A percentile compares a stretch with the other conserved stretches of the same genome.
Evolutionary conservation across 2,888 invertebrate genomes (phyloP).

Genomic region (Cantharis rufa): DNA sequence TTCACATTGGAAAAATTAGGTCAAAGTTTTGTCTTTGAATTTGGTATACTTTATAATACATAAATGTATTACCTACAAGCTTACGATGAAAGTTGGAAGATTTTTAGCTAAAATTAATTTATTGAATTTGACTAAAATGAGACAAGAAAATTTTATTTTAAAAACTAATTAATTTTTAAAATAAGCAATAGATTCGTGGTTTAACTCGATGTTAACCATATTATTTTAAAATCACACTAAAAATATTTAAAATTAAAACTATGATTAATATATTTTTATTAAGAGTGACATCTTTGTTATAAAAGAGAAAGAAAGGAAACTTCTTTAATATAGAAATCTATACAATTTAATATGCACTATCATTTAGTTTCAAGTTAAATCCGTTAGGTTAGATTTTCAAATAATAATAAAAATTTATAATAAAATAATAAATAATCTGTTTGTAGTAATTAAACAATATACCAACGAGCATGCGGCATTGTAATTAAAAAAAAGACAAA

Average conservation of each 20-base stretch:
- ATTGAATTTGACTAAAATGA: not conserved
- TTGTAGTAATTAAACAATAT: too few relatives aligned
- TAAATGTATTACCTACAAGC: not conserved
- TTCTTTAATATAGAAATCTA: not conserved
- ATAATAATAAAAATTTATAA: not conserved
- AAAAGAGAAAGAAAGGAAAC: not conserved
- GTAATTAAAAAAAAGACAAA: too few relatives aligned
- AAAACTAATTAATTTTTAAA: too few relatives aligned
- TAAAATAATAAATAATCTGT: too few relatives aligned
- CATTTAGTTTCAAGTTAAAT: not conserved
- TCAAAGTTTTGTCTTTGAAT: conserved; percentile 34
- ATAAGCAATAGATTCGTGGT: too few relatives aligned
- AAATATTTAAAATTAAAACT: too few relatives aligned
- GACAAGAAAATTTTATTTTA: not conserved
- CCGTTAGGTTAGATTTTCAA: not conserved
- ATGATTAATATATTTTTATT: not conserved
- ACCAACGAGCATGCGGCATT: too few relatives aligned
- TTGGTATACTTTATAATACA: not conserved
- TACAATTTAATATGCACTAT: not conserved
- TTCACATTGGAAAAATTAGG: conserved; percentile 34
- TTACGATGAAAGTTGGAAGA: not conserved
- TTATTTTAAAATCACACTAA: too few relatives aligned
- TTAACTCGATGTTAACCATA: too few relatives aligned
- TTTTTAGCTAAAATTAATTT: too few relatives aligned
- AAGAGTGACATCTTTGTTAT: not conserved